Conservation (phyloP, 2,888 invertebrate species). For the Athrips mouffetella region DNA sequence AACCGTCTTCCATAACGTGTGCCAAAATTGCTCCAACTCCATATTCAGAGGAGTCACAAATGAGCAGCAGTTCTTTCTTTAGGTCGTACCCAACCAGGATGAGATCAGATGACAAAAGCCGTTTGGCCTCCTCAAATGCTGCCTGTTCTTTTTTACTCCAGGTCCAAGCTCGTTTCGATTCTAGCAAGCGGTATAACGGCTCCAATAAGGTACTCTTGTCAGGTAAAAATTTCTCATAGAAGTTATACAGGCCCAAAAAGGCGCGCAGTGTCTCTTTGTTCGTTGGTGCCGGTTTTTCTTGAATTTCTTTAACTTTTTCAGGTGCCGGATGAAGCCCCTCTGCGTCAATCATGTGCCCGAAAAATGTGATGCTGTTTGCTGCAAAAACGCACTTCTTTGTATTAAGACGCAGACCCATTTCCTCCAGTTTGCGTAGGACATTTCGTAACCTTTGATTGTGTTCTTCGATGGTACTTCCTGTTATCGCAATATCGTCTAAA, state of each 20-base stretch:
- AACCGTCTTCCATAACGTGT: no score
- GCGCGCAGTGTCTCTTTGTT: no score
- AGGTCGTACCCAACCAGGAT: slow-evolving; percentile 24
- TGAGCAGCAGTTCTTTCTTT: slow-evolving; percentile 20
- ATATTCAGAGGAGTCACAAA: slow-evolving; percentile 26
- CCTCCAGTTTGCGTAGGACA: no score
- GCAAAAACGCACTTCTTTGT: no score
- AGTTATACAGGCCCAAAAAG: no score
- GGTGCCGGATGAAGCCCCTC: slow-evolving; percentile 24
- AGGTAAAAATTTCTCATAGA: no score
- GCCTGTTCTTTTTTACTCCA: slow-evolving; percentile 21
- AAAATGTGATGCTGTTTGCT: no score
- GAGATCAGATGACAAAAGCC: slow-evolving; percentile 18
- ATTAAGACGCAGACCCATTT: no score
- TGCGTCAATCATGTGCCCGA: slow-evolving; percentile 26
- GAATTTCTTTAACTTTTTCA: slow-evolving; percentile 21
- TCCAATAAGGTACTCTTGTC: no score
- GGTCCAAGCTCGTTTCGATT: slow-evolving; percentile 16
- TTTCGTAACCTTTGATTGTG: no score
- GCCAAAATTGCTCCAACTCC: slow-evolving; percentile 24
- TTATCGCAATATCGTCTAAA: slow-evolving; percentile 23
- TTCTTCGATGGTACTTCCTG: slow-evolving; percentile 17
- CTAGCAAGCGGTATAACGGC: no score
- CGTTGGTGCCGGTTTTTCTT: no score
- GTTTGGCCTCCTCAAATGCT: slow-evolving; percentile 16